Percentiles rank a stretch among this genome's conserved stretches.
Evolutionary conservation across 2,113 vertebrate species (phyloP).

Genomic region (Pagrus major): DNA sequence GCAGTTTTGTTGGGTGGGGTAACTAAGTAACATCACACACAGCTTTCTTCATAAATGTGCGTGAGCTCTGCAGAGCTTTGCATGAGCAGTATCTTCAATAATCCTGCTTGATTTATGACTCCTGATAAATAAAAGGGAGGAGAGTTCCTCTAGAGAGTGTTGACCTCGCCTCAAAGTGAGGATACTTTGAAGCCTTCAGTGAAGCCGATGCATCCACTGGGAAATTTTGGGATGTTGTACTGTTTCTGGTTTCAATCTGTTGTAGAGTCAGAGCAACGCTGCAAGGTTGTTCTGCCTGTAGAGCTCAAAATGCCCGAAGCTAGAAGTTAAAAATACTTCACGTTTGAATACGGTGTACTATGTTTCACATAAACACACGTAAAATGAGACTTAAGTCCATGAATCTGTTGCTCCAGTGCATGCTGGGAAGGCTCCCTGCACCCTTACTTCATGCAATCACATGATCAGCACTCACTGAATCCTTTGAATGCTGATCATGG

Average conservation of each 20-base stretch:
- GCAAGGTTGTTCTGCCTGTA: constrained; percentile 4
- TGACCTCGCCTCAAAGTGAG: not conserved
- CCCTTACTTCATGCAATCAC: no score
- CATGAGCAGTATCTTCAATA: constrained; percentile 2
- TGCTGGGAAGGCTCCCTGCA: no score
- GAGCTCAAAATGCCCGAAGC: constrained; percentile 3
- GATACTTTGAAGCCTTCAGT: constrained; percentile 24
- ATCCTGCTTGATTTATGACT: constrained; percentile 42
- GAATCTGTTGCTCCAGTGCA: no score
- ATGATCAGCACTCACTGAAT: no score
- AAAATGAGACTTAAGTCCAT: no score
- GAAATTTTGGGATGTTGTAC: not conserved
- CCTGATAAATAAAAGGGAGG: constrained; percentile 20
- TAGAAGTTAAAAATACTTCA: constrained; percentile 13
- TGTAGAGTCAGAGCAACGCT: constrained; percentile 5
- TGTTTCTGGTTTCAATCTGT: constrained; percentile 29
- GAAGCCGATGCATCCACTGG: not conserved
- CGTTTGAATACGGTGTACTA: not conserved
- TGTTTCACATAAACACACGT: no score
- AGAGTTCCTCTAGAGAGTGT: constrained; percentile 6
- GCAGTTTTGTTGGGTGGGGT: constrained; percentile 14
- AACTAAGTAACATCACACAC: not conserved
- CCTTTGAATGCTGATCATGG: no score
- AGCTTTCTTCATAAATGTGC: constrained; percentile 22
- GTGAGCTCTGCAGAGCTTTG: constrained; percentile 5